Evolutionary conservation across 2,797 vertebrate genomes (phyloP).

Genomic region (Epinephelus awoara): DNA sequence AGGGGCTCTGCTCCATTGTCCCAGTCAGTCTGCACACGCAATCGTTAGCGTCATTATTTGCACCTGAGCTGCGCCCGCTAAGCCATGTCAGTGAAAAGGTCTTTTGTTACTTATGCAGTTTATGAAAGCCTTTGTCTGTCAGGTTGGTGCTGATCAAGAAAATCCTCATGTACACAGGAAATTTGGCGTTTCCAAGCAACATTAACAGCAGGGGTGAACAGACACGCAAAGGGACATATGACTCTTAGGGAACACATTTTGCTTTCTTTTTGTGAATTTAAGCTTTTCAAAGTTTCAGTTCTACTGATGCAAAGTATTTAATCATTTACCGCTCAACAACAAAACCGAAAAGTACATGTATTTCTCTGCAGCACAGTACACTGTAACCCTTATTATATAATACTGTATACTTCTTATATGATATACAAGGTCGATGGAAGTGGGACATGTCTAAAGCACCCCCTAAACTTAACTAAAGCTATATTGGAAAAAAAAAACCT

Average conservation of each 20-base stretch:
- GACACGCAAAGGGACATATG: not conserved
- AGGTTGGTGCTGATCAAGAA: not conserved
- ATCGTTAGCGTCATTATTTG: not conserved
- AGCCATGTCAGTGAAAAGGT: not conserved
- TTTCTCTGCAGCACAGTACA: not conserved
- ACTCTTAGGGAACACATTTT: not conserved
- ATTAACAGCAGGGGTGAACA: not conserved
- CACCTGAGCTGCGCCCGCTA: not conserved
- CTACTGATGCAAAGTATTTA: not conserved
- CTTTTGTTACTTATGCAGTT: not conserved
- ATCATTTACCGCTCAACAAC: not conserved
- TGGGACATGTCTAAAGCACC: not conserved
- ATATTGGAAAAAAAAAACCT: not conserved
- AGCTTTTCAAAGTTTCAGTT: not conserved
- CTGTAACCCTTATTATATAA: not conserved
- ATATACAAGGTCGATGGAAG: not conserved
- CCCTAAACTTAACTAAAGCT: not conserved
- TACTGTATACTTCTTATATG: too few relatives aligned
- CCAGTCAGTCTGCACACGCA: not conserved
- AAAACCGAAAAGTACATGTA: not conserved
- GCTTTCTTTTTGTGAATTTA: slow-evolving; percentile 2
- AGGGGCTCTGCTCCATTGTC: not conserved
- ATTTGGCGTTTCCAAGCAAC: not conserved
- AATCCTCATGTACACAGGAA: not conserved
- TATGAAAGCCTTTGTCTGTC: not conserved